A percentile compares a stretch with the other conserved stretches of the same genome.
Evolutionary conservation across 2,797 vertebrate genomes (phyloP).

Genomic region (Allochrocebus solatus): DNA sequence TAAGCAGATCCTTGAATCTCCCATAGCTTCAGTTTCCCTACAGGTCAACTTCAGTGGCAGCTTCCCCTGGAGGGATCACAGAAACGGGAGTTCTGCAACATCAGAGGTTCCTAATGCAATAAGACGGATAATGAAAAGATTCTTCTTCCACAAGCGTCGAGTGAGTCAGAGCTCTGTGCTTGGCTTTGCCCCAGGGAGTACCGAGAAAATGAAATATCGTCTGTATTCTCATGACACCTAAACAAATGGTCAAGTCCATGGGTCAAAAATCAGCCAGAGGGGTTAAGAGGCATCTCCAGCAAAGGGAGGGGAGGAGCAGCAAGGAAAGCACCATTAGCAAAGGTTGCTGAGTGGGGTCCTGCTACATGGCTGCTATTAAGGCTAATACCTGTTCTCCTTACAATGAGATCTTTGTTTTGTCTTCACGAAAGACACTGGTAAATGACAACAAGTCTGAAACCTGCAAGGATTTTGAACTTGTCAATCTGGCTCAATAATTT

Average conservation of each 20-base stretch:
- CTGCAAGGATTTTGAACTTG: background rate
- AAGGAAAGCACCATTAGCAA: background rate
- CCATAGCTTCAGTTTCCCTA: constrained; percentile 12
- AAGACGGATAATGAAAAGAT: constrained; percentile 74
- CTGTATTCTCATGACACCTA: constrained; percentile 66
- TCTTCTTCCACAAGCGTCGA: constrained; percentile 52
- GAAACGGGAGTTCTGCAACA: constrained; percentile 19
- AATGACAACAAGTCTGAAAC: constrained; percentile 38
- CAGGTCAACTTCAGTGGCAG: background rate
- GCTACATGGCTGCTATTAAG: background rate
- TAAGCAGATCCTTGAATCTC: background rate
- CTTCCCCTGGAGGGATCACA: constrained; percentile 31
- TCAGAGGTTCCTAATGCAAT: constrained; percentile 68
- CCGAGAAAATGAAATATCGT: constrained; percentile 76
- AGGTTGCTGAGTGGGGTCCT: background rate
- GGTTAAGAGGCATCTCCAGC: constrained; percentile 18
- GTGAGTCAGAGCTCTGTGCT: constrained; percentile 75
- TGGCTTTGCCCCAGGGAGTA: constrained; percentile 71
- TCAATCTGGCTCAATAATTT: background rate
- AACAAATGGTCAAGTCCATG: constrained; percentile 67
- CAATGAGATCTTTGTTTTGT: background rate
- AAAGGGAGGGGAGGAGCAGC: background rate
- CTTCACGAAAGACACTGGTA: background rate
- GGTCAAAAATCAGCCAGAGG: constrained; percentile 65
- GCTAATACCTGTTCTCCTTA: background rate